Evolutionary conservation across 2,797 vertebrate species (phyloP).

Genomic region (Poecilia picta): DNA sequence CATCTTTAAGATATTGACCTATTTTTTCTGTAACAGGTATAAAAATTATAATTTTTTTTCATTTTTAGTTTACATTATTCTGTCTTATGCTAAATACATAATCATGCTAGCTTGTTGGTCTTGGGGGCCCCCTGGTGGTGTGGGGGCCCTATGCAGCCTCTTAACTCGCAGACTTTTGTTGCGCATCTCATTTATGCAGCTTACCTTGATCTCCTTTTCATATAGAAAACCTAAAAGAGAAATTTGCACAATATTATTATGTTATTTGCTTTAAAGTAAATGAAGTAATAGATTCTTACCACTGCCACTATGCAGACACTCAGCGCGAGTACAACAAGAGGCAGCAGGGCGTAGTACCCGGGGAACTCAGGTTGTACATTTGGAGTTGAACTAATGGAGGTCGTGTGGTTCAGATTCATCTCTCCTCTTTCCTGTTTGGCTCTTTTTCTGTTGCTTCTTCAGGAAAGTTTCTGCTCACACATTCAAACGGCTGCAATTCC

Average conservation of each 20-base stretch:
- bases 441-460: not conserved
- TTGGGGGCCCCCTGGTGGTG: no score
- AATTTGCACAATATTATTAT: slow-evolving; percentile 2
- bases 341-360: slow-evolving; percentile 45
- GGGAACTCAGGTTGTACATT: slow-evolving; percentile 2
- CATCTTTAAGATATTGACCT: no score
- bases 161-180: not conserved
- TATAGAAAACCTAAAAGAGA: slow-evolving; percentile 51
- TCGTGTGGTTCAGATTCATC: slow-evolving; percentile 60
- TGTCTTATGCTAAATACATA: no score
- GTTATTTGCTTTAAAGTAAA: not conserved
- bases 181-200: not conserved
- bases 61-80: no score
- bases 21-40: no score
- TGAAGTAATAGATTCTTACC: slow-evolving; percentile 49
- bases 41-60: no score
- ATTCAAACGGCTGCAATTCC: slow-evolving; percentile 36
- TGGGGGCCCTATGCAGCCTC: no score
- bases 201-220: slow-evolving; percentile 58
- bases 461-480: slow-evolving; percentile 22
- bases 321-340: slow-evolving; percentile 29
- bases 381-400: slow-evolving; percentile 26
- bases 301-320: slow-evolving; percentile 40
- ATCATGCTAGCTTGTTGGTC: no score
- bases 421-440: not conserved